phyloP scores from a whole-genome alignment of 1,140 invertebrate species.

The Sitophilus oryzae region DNA sequence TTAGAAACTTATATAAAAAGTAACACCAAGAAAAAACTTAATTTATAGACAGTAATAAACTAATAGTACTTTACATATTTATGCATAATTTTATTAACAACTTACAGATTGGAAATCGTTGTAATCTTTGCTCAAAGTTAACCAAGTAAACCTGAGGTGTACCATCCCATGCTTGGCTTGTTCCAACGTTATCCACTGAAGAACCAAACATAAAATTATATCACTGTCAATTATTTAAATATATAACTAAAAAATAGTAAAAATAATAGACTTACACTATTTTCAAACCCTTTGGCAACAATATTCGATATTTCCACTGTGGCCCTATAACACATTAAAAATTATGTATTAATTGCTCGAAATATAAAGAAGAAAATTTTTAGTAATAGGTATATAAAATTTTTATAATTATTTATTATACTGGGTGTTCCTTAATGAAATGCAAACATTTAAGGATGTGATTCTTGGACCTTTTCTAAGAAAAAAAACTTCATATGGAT shows the following conservation, averaged over 20 bases:
- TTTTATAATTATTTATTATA: no score
- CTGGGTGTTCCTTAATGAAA: no score
- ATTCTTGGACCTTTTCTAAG: no score
- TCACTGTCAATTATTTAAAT: neutral
- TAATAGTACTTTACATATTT: no score
- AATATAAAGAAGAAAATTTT: no score
- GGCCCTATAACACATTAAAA: conserved; percentile 30
- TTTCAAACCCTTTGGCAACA: conserved; percentile 59
- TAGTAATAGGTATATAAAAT: no score
- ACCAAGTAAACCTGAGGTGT: conserved; percentile 82
- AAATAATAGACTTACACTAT: conserved; percentile 52
- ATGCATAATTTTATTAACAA: no score
- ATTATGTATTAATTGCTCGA: no score
- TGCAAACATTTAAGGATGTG: no score
- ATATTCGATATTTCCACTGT: conserved; percentile 63
- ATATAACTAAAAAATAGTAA: neutral
- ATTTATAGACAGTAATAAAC: no score
- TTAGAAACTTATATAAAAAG: conserved; percentile 6
- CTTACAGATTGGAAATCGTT: conserved; percentile 69
- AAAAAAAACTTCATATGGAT: no score
- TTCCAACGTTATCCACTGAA: conserved; percentile 86
- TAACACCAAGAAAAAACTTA: neutral
- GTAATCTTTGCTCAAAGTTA: conserved; percentile 67
- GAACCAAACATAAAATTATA: neutral
- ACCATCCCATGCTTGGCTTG: conserved; percentile 90